A percentile compares a stretch with the other conserved stretches of the same genome.
Conservation (phyloP, 2,888 invertebrate genomes). For the Sarcophaga variegata region DNA sequence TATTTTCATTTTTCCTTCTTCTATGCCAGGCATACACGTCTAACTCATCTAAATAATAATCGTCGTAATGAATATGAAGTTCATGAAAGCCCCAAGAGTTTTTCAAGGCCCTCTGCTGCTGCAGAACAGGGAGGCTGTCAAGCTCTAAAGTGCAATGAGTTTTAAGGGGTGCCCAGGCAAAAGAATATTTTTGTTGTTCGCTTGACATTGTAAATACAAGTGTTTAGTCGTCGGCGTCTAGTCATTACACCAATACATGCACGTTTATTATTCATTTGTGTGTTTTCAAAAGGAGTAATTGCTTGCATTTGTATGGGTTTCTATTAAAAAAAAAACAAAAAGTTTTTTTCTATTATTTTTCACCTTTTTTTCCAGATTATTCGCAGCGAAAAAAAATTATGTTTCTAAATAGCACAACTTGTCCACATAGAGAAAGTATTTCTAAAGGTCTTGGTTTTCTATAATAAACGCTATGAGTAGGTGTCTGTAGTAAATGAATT, state of each 20-base stretch:
- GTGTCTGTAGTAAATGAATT: constrained; percentile 38
- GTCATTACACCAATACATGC: constrained; percentile 31
- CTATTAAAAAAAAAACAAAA: constrained; percentile 17
- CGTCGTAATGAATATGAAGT: constrained; percentile 48
- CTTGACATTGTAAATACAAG: constrained; percentile 56
- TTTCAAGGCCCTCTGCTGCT: constrained; percentile 18
- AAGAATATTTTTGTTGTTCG: constrained; percentile 7
- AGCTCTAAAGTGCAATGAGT: constrained; percentile 35
- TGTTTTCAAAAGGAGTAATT: not conserved
- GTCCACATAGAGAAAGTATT: too few species aligned
- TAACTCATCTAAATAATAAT: constrained; percentile 62
- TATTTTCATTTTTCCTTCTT: not conserved
- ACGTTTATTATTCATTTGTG: not conserved
- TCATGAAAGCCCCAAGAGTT: constrained; percentile 57
- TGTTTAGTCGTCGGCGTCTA: constrained; percentile 61
- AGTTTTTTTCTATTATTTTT: constrained; percentile 32
- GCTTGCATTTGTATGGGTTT: not conserved
- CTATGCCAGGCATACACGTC: constrained; percentile 32
- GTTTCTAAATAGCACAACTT: not conserved
- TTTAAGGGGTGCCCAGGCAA: constrained; percentile 5
- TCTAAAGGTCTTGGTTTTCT: too few species aligned
- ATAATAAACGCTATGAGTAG: constrained; percentile 5
- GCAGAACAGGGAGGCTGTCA: not conserved
- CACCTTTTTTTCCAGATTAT: constrained; percentile 40
- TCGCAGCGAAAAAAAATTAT: constrained; percentile 12